Base-by-base conservation (phyloP, 1,140 invertebrate genomes). In the Drosophila kepulauana region DNA sequence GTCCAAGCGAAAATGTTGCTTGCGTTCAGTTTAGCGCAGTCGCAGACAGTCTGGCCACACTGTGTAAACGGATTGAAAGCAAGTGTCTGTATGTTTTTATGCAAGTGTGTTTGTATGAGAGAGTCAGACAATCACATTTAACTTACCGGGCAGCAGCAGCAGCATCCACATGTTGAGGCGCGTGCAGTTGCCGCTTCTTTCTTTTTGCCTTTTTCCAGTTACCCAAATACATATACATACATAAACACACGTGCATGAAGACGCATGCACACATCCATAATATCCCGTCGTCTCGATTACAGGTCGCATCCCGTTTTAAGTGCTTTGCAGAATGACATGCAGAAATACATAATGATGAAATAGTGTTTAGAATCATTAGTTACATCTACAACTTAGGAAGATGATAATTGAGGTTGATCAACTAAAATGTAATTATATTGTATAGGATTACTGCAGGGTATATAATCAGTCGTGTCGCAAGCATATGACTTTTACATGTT, bases 161-260 rank as follows among this genome's bases (percentile, higher is more conserved):
- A 38, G 84, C 73, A 75, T 84, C 77, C 80, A 89, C 85, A 89
- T 89, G 85, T 88, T 88, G 85, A 85, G 57, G 73, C 57, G 67
- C 64, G 65, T 78, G 67, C 85, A 79, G 51, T 78, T 64, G 49
- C 61, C 57, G 58, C 62, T 71, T 75, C 64, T 49, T 45, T 20
- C 38, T 7, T 41, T 64, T 56, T 38, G 35, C 43, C 41, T 28
- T 58, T 20, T 73, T 30, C 25, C 15, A 38, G 43, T 63, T 56
- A 41, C 11, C 20, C 5, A 54, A 11, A 35, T 61, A 13, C 20
- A 13, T 7, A 46, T 11, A 61, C 11, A 45, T 59, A 16, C 20
- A 25, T 45, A 11, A 10, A 52, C 16, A 61, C 46, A 35, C 15
- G 28, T 33, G 33, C 28, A 45, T 15, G 52, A 38, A 56, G 13